Evolutionary conservation across 2,797 vertebrate genomes (phyloP).

Genomic region (Enoplosus armatus): DNA sequence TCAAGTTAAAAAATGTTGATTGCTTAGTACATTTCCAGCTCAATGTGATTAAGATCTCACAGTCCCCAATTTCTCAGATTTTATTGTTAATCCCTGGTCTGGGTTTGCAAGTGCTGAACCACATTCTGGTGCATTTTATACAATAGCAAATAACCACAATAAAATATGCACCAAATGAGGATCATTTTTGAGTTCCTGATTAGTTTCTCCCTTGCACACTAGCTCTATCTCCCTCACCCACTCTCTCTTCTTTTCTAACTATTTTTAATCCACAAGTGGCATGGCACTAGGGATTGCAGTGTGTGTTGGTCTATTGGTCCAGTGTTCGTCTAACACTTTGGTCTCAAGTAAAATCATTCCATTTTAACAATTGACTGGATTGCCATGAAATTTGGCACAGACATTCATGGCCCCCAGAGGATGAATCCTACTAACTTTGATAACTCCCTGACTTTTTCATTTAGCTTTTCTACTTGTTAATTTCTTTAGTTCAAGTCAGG

Average conservation of each 20-base stretch:
- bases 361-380: constrained; percentile 48
- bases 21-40: neutral
- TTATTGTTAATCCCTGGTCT: neutral
- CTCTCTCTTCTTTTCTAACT: constrained; percentile 26
- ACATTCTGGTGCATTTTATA: constrained; percentile 2
- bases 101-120: neutral
- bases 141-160: neutral
- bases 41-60: neutral
- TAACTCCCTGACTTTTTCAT: constrained; percentile 46
- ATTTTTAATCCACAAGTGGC: constrained; percentile 47
- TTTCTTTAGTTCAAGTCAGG: constrained; percentile 36
- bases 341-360: constrained; percentile 35
- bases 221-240: constrained; percentile 26
- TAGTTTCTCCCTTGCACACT: neutral
- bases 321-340: constrained; percentile 29
- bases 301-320: constrained; percentile 46
- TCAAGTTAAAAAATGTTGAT: neutral
- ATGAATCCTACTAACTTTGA: constrained; percentile 46
- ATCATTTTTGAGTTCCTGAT: neutral
- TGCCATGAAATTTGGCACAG: constrained; percentile 39
- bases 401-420: constrained; percentile 35
- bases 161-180: neutral
- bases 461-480: constrained; percentile 39
- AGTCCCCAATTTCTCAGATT: neutral
- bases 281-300: constrained; percentile 27